Evolutionary conservation across 2,113 vertebrate species (phyloP).

Genomic region (Ibidorhyncha struthersii): DNA sequence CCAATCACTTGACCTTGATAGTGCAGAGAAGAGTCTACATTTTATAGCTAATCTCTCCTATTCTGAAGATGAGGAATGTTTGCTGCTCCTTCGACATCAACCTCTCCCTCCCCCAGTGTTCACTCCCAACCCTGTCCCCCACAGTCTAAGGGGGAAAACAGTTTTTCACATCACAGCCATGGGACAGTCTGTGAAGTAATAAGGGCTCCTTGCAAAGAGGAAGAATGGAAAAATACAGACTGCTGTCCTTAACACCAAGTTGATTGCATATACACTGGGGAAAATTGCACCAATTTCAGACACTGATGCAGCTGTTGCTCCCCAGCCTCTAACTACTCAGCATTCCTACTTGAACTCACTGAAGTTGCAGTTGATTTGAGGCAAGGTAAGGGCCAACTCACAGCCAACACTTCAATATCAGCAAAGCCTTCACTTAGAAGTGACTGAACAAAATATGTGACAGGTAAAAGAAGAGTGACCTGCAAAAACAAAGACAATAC

Average conservation of each 20-base stretch:
- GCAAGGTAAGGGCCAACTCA: not conserved
- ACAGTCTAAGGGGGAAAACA: not conserved
- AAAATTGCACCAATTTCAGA: not conserved
- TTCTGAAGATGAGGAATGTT: not conserved
- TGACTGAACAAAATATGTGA: accelerated
- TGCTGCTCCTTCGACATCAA: not conserved
- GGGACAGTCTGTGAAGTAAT: not conserved
- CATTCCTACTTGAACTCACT: not conserved
- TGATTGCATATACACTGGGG: not conserved
- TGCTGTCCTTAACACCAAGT: not conserved
- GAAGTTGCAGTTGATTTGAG: not conserved
- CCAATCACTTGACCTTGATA: not conserved
- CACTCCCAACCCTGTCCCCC: not conserved
- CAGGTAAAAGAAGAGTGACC: not conserved
- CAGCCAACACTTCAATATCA: not conserved
- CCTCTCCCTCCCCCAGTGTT: not conserved
- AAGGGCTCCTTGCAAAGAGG: not conserved
- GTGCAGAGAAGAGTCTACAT: not conserved
- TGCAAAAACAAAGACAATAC: not conserved
- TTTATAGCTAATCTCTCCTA: not conserved
- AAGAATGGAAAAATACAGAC: not conserved
- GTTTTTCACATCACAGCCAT: not conserved
- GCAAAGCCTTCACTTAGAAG: not conserved
- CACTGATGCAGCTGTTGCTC: not conserved
- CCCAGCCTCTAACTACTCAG: not conserved